phyloP scores from a whole-genome alignment of 2,888 invertebrate genomes.

The Drosophila prolongata region DNA sequence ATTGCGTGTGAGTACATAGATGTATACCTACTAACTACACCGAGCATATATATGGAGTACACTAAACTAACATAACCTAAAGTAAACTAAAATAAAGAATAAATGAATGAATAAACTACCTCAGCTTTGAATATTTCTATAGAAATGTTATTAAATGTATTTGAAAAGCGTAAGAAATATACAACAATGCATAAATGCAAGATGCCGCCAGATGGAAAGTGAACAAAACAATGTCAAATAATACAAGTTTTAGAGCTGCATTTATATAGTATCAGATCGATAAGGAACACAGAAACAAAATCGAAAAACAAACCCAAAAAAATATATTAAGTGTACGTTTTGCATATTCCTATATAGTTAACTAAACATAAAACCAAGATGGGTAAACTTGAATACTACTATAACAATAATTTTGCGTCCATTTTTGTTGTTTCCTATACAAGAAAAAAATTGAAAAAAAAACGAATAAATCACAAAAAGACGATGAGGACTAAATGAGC shows the following conservation, averaged over 20 bases:
- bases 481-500: constrained; percentile 1
- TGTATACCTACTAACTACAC: constrained; percentile 28
- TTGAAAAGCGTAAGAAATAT: constrained; percentile 52
- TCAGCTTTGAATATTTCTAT: constrained; percentile 81
- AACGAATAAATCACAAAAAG: constrained; percentile 14
- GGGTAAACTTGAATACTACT: constrained; percentile 42
- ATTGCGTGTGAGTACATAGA: constrained; percentile 21
- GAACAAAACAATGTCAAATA: constrained; percentile 42
- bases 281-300: constrained; percentile 24
- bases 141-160: constrained; percentile 74
- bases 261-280: constrained; percentile 68
- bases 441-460: constrained; percentile 33
- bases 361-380: constrained; percentile 59
- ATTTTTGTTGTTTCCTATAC: constrained; percentile 77
- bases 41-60: constrained; percentile 31
- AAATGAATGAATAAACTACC: constrained; percentile 78
- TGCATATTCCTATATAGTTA: constrained; percentile 74
- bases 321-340: constrained; percentile 73
- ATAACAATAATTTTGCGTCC: constrained; percentile 79
- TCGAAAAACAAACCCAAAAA: constrained; percentile 23
- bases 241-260: constrained; percentile 73
- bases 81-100: constrained; percentile 45
- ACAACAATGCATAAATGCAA: constrained; percentile 14
- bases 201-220: constrained; percentile 22
- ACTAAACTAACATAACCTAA: constrained; percentile 26